Base-by-base conservation (phyloP, 2,797 vertebrate genomes). In the Pangasius krempfi region DNA sequence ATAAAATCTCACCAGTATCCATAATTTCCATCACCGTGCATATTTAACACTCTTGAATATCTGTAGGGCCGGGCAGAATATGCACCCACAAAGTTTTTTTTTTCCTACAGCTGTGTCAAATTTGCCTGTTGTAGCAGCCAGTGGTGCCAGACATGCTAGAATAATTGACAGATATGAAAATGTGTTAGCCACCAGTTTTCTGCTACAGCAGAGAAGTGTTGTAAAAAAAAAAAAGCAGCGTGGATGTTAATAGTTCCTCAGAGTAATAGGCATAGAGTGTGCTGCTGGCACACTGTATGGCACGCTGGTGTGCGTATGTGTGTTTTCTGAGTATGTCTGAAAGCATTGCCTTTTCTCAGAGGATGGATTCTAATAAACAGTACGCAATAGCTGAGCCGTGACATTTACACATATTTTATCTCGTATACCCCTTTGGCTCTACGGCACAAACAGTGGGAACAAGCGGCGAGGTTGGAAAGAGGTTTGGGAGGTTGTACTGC, bases 381-480 rank as follows among this genome's bases (percentile, higher is more conserved):
- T 76, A 60, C 64, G 52, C 66, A 82, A 44, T 40, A 75, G 22
- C 44, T 56, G 85, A 76, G 75, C 68, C 33, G 14, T 72, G 58
- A 85, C 78, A 87, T 83, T 83, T 86, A 89, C 87, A 89, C 80
- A 56, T 25, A 78, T 89, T 58, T 81, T 85, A 84, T 76, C 47
- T 88, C 33, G 9, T 87, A 88, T 88, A 50, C 66, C 52, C 72
- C 68, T 66, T 79, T 89, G 73, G 84, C 68, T 85, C 52, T 62
- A 83, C 25, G 79, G 84, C 86, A 89, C 88, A 90, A 83, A 80
- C 81, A 84, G 86, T 72, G n/a, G 70, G 86, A 94, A 94, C 94
- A 94, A 94, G 94, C 94, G 93, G 92, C 91, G 91, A 91, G 91
- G 93, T 92, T 93, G 92, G 94, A 88, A 92, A 92, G 64, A 90